Evolutionary conservation across 2,113 vertebrate genomes (phyloP).

Genomic region (Laterallus jamaicensis): DNA sequence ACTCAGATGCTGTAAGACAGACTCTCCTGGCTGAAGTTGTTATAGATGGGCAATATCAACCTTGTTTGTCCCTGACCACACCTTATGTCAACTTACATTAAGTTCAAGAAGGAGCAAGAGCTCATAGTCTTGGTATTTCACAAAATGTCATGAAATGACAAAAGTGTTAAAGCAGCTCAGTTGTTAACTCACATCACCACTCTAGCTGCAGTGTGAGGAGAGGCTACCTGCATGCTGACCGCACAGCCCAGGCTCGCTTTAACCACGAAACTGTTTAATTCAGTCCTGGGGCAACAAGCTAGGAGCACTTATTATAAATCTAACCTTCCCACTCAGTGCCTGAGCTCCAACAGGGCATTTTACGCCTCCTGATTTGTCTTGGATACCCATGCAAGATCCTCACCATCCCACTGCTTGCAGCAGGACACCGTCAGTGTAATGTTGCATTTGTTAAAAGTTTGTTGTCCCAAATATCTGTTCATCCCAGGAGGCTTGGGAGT

Average conservation of each 20-base stretch:
- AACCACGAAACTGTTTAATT: neutral
- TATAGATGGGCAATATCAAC: neutral
- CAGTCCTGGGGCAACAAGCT: neutral
- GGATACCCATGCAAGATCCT: neutral
- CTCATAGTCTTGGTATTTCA: neutral
- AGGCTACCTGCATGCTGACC: rapidly evolving
- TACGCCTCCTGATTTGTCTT: neutral
- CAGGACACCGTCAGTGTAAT: neutral
- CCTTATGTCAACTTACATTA: neutral
- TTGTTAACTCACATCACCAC: neutral
- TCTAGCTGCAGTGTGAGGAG: neutral
- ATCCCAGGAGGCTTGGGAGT: neutral
- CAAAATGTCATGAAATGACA: neutral
- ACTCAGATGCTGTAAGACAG: neutral
- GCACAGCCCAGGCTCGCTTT: neutral
- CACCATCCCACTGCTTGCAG: neutral
- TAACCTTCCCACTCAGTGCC: neutral
- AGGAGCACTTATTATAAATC: neutral
- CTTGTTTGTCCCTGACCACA: neutral
- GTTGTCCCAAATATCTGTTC: neutral
- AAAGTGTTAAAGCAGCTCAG: neutral
- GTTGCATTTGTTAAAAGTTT: neutral
- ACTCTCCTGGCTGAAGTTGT: neutral
- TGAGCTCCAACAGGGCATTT: neutral
- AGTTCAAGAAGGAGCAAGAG: neutral